These are phyloP conservation scores for Nomada ruficornis DNA, from an alignment of 2,888 invertebrate genomes.

Conservation along the genomic window DNA sequence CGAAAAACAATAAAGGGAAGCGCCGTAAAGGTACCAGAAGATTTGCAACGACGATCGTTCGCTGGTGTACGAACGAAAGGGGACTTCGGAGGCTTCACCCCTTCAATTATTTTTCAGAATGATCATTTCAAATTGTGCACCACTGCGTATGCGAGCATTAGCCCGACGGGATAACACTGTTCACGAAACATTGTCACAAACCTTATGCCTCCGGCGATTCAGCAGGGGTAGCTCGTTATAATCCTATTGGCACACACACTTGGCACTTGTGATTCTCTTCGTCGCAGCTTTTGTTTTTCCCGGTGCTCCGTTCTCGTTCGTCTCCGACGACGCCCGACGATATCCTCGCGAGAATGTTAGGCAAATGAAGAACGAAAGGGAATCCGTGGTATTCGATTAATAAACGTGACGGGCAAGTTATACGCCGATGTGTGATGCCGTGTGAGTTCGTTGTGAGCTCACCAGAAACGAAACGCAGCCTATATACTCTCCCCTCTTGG, in stretches of 20 bases:
- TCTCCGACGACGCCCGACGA: neutral
- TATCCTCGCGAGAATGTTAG: slow-evolving; percentile 5
- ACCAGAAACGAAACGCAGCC: slow-evolving; percentile 80
- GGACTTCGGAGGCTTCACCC: neutral
- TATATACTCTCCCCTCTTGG: slow-evolving; percentile 83
- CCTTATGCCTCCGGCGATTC: slow-evolving; percentile 60
- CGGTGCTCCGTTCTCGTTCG: slow-evolving; percentile 18
- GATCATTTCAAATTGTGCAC: slow-evolving; percentile 21
- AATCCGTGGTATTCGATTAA: slow-evolving; percentile 41
- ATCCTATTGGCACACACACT: slow-evolving; percentile 82
- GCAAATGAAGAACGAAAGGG: slow-evolving; percentile 33
- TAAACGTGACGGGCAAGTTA: slow-evolving; percentile 54
- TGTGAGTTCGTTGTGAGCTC: slow-evolving; percentile 81
- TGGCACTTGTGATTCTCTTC: slow-evolving; percentile 75
- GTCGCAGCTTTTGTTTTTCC: slow-evolving; percentile 29
- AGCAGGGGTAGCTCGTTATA: slow-evolving; percentile 58
- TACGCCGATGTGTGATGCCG: slow-evolving; percentile 75
- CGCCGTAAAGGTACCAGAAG: neutral
- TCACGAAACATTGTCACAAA: slow-evolving; percentile 69
- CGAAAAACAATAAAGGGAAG: neutral
- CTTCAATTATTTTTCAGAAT: neutral
- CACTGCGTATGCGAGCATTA: neutral
- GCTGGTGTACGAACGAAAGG: neutral
- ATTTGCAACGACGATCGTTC: neutral
- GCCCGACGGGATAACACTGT: slow-evolving; percentile 48